phyloP scores from a whole-genome alignment of 2,888 invertebrate genomes.

The Rhamphomyia laevipes region DNA sequence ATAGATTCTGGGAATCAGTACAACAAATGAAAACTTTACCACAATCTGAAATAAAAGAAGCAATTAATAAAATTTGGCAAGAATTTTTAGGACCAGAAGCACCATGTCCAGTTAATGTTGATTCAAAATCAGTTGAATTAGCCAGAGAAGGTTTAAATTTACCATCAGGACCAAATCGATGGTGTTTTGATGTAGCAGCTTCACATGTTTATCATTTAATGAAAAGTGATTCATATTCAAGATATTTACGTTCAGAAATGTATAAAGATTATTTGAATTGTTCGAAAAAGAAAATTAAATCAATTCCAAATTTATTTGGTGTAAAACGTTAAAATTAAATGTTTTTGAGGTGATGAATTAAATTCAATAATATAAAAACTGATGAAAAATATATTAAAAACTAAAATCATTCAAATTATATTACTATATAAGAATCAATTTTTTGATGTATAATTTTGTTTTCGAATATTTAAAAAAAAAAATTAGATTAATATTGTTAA shows the following conservation, averaged over 20 bases:
- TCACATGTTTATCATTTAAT: constrained; percentile 98
- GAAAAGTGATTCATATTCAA: constrained; percentile 98
- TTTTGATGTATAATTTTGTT: too few species aligned
- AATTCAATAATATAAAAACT: too few species aligned
- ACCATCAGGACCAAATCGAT: constrained; percentile 65
- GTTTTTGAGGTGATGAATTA: too few species aligned
- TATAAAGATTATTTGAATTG: constrained; percentile 95
- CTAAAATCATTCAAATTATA: too few species aligned
- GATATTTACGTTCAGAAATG: constrained; percentile 95
- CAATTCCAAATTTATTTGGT: constrained; percentile 38
- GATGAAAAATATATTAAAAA: too few species aligned
- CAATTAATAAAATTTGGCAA: constrained; percentile 79
- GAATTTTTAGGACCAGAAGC: constrained; percentile 92
- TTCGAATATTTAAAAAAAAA: too few species aligned
- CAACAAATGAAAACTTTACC: constrained; percentile 85
- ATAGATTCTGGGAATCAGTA: constrained; percentile 90
- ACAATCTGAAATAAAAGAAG: constrained; percentile 66
- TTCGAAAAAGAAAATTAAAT: constrained; percentile 87
- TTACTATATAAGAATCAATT: too few species aligned
- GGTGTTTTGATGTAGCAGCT: constrained; percentile 95
- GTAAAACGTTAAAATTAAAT: constrained; percentile 36
- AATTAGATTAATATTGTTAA: too few species aligned
- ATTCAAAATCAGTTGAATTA: constrained; percentile 78
- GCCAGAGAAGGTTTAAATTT: constrained; percentile 62
- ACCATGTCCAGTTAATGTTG: constrained; percentile 93